Base-by-base conservation (phyloP, 2,113 vertebrate genomes). In the Melanostigma gelatinosum region DNA sequence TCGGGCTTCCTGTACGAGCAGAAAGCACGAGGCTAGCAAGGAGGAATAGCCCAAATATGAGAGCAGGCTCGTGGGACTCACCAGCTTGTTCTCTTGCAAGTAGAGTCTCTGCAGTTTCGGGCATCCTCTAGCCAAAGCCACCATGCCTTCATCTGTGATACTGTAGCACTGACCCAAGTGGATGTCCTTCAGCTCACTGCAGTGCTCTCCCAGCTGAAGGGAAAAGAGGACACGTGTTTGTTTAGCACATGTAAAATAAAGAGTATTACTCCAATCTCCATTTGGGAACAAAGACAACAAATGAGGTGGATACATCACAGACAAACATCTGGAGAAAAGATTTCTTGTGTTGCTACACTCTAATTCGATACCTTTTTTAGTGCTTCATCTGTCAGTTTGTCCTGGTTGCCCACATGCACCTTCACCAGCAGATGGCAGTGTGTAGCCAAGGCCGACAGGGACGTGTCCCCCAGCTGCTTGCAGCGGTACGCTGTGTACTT, bases 21-120 rank as follows among this genome's bases (percentile, higher is more conserved):
- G 38, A 40, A 44, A 24, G 63, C 12, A 24, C 1, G 1, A 63
- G 1, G 38, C 10, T 58, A 50, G 13, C 29, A 16, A 3, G 1
- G 12, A 22, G 55, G 42, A 72, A 54, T 4, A 62, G 7, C 6
- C 24, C 22, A 44, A 72, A 42, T 9, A 24, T 16, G 2, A 73
- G 3, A 78, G 3, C 27, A 69, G 7, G 61, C 1, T 4, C n/a
- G 20, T 20, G 11, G 29, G 68, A 93, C 97, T 96, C 93, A 99
- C 98, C 95, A 97, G 94, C 96, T 99, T 99, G 96, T 99, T 99
- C 89, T 99, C 98, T 90, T 99, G 98, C 96, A 99, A 96, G 94
- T 99, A 99, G 93, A 99, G 98, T 92, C 96, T 96, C 91, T 98
- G 97, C 54, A 99, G 92, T 90, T 98, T 98, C 69, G 95, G 93